These are phyloP conservation scores for Xyrichtys novacula DNA, from an alignment of 2,797 vertebrate species.

Conservation along the genomic window DNA sequence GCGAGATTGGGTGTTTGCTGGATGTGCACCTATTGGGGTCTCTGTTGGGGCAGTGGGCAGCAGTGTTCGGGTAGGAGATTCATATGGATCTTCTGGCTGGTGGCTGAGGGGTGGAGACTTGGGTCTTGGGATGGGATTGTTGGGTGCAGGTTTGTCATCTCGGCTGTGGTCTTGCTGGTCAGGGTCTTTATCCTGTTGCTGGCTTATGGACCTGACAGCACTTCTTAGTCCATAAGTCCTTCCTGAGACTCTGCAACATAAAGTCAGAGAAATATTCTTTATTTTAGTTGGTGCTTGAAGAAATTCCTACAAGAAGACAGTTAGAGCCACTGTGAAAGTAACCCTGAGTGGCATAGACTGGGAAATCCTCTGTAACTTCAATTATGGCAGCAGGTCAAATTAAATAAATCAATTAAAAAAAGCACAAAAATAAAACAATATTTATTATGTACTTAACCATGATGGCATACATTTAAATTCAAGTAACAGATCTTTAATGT, in stretches of 20 bases:
- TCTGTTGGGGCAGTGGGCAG: constrained; percentile 54
- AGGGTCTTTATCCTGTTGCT: constrained; percentile 76
- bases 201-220: constrained; percentile 81
- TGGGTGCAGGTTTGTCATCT: constrained; percentile 61
- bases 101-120: constrained; percentile 24
- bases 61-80: constrained; percentile 60
- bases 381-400: too few species aligned
- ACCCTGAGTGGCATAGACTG: too few species aligned
- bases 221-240: constrained; percentile 83
- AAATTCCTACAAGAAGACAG: too few species aligned
- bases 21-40: constrained; percentile 53
- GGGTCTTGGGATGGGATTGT: constrained; percentile 28
- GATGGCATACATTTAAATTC: too few species aligned
- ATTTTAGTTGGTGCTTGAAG: constrained; percentile 1
- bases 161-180: constrained; percentile 77
- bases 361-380: too few species aligned
- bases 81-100: constrained; percentile 40
- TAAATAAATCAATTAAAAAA: too few species aligned
- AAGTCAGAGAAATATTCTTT: constrained; percentile 23
- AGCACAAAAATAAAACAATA: too few species aligned
- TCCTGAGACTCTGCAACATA: constrained; percentile 84
- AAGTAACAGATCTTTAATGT: too few species aligned
- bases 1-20: constrained; percentile 63
- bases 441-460: too few species aligned
- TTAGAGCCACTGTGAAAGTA: too few species aligned